These are phyloP conservation scores for Ceratotherium simum DNA, from an alignment of 2,113 vertebrate species.

Conservation along the genomic window DNA sequence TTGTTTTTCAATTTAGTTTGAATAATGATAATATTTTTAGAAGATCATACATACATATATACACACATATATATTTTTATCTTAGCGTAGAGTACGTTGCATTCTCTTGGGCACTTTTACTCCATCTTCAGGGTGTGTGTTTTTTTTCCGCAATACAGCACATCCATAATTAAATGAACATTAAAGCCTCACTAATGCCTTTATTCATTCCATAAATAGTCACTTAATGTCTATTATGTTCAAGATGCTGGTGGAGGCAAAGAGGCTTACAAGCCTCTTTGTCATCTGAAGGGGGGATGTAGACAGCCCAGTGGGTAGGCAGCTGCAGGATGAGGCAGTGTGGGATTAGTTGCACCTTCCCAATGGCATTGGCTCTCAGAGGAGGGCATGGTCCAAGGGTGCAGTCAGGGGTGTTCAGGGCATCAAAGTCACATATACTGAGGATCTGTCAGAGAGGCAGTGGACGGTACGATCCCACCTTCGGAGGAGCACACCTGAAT, in stretches of 20 bases:
- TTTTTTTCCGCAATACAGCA: neutral
- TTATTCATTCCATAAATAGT: too few relatives aligned
- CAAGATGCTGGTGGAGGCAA: neutral
- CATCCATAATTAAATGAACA: neutral
- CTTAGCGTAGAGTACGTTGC: neutral
- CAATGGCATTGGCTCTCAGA: accelerated
- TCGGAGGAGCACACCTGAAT: neutral
- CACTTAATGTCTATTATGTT: too few relatives aligned
- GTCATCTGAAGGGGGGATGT: neutral
- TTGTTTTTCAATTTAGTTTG: neutral
- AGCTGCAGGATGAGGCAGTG: accelerated
- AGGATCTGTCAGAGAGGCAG: neutral
- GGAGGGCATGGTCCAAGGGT: accelerated
- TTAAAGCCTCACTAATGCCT: neutral
- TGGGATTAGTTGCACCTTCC: neutral
- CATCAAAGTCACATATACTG: accelerated
- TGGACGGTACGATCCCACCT: accelerated
- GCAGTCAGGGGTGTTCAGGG: neutral
- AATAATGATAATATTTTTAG: neutral
- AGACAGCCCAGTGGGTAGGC: neutral
- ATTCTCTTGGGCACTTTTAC: neutral
- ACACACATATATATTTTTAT: neutral
- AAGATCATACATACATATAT: neutral
- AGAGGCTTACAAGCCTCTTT: neutral
- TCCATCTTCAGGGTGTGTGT: neutral